Conservation (phyloP, 2,888 invertebrate species). For the Dioctria rufipes region DNA sequence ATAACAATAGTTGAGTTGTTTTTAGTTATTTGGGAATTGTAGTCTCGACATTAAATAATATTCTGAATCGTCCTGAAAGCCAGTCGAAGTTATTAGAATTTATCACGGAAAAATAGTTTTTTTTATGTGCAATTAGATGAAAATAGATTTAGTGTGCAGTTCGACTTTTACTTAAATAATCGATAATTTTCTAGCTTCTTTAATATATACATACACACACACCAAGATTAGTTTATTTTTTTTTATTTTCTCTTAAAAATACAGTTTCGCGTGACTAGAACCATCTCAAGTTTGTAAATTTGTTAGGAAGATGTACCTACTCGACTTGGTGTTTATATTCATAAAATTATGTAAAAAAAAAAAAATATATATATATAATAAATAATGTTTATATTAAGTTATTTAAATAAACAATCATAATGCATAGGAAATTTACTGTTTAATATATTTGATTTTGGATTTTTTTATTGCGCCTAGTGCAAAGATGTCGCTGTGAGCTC, state of each 20-base stretch:
- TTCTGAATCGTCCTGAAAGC: too few relatives aligned
- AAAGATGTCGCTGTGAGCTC: too few relatives aligned
- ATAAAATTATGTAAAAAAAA: constrained; percentile 44
- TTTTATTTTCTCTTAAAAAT: background rate
- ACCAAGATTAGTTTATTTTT: background rate
- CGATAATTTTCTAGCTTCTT: too few relatives aligned
- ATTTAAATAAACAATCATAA: constrained; percentile 45
- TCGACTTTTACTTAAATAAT: too few relatives aligned
- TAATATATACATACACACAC: too few relatives aligned
- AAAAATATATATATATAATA: constrained; percentile 6
- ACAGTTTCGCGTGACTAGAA: constrained; percentile 23
- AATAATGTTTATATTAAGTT: constrained; percentile 41
- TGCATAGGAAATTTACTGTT: background rate
- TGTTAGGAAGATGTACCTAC: background rate
- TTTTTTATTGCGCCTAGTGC: too few relatives aligned
- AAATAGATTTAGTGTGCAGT: background rate
- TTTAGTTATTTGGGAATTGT: too few relatives aligned
- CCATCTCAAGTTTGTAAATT: constrained; percentile 34
- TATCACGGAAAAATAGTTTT: background rate
- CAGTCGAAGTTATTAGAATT: too few relatives aligned
- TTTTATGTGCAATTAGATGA: constrained; percentile 12
- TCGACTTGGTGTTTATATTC: constrained; percentile 38
- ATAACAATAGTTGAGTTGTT: too few relatives aligned
- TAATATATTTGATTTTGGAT: too few relatives aligned
- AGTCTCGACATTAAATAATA: too few relatives aligned